Conservation (phyloP, 2,888 invertebrate genomes). For the Pantelozetes paolii region DNA sequence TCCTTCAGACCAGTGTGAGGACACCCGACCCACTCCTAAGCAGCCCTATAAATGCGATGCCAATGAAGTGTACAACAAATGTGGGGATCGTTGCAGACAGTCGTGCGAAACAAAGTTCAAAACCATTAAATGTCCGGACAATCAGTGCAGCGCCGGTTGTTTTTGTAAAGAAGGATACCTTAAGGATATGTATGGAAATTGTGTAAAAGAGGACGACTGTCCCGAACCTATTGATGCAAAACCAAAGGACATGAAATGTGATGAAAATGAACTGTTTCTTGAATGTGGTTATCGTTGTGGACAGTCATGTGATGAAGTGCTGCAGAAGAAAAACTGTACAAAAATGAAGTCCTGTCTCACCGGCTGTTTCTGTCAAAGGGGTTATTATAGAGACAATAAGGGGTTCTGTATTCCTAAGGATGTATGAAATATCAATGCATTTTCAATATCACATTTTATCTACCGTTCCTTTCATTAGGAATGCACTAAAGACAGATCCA, state of each 20-base stretch:
- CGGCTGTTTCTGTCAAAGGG: slow-evolving; percentile 10
- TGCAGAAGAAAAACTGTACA: not conserved
- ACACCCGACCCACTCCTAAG: no score
- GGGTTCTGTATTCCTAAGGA: not conserved
- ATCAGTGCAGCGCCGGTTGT: not conserved
- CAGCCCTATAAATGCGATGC: not conserved
- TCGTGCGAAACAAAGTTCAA: not conserved
- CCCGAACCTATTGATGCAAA: not conserved
- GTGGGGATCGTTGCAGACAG: slow-evolving; percentile 9
- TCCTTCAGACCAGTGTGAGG: not conserved
- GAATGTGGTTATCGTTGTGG: not conserved
- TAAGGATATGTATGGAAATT: not conserved
- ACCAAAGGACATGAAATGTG: not conserved
- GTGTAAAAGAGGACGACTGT: not conserved
- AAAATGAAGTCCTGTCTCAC: not conserved
- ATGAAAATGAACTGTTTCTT: not conserved
- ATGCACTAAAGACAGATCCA: not conserved
- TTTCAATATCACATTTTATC: no score
- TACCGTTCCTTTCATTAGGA: no score
- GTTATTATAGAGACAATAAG: not conserved
- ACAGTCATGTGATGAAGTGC: slow-evolving; percentile 3
- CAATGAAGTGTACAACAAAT: not conserved
- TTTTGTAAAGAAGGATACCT: slow-evolving; percentile 3
- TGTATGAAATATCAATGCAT: no score
- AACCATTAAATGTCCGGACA: not conserved